Evolutionary conservation across 1,140 invertebrate species (phyloP).

Genomic region (Caligus rogercresseyi): DNA sequence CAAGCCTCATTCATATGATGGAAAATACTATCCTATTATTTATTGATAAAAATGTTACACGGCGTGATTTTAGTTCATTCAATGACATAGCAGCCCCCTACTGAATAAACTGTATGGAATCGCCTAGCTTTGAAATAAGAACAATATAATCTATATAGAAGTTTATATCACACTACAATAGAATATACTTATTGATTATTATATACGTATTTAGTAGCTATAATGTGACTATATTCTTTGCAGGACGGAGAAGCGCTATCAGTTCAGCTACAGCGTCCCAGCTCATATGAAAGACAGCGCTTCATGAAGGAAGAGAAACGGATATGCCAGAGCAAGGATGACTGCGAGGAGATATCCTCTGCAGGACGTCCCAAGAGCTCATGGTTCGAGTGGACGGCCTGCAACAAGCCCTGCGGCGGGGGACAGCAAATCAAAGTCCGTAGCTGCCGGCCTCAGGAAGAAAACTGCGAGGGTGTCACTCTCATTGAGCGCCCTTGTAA

Average conservation of each 20-base stretch:
- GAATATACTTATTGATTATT: neutral
- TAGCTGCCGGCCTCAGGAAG: neutral
- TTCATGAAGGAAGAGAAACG: neutral
- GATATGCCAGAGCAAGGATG: neutral
- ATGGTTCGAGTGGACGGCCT: slow-evolving; percentile 9
- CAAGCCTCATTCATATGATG: no score
- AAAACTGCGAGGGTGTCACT: slow-evolving; percentile 9
- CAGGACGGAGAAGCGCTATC: slow-evolving; percentile 14
- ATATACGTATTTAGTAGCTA: neutral
- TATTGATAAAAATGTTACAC: no score
- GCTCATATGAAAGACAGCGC: slow-evolving; percentile 9
- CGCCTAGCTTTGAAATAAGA: no score
- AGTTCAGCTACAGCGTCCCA: slow-evolving; percentile 16
- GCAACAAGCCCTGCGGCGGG: slow-evolving; percentile 2
- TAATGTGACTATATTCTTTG: neutral
- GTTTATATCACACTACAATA: no score
- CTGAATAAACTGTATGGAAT: no score
- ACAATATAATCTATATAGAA: no score
- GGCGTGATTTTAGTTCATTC: no score
- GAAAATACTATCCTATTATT: no score
- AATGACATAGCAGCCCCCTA: no score
- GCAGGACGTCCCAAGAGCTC: neutral
- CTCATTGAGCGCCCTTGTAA: slow-evolving; percentile 3
- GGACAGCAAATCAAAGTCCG: slow-evolving; percentile 15
- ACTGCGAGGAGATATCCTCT: neutral